Conservation (phyloP, 2,113 vertebrate genomes). For the Clarias gariepinus region DNA sequence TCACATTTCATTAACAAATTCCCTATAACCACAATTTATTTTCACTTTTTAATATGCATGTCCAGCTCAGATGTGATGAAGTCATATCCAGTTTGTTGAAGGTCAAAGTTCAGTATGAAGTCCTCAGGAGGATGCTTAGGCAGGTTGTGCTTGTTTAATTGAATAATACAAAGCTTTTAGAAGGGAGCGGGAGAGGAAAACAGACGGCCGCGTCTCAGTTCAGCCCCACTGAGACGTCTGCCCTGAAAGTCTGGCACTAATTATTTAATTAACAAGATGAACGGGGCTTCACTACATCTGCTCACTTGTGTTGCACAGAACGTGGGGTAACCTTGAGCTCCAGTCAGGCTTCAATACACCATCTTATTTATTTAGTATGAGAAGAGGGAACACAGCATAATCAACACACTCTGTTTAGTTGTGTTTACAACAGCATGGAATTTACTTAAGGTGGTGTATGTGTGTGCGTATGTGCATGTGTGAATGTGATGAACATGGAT, state of each 20-base stretch:
- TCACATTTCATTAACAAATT: neutral
- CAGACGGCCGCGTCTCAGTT: slow-evolving; percentile 65
- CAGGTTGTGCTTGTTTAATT: slow-evolving; percentile 69
- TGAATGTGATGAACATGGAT: neutral
- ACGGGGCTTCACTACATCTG: slow-evolving; percentile 70
- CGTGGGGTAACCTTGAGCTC: slow-evolving; percentile 69
- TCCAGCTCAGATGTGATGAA: slow-evolving; percentile 30
- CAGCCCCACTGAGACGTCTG: slow-evolving; percentile 62
- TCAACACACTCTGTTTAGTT: slow-evolving; percentile 1
- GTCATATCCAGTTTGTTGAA: slow-evolving; percentile 40
- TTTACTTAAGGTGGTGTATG: neutral
- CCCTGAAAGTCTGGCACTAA: slow-evolving; percentile 69
- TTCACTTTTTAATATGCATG: neutral
- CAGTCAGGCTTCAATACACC: slow-evolving; percentile 56
- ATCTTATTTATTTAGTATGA: slow-evolving; percentile 49
- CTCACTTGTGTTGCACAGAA: slow-evolving; percentile 63
- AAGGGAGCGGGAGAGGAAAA: slow-evolving; percentile 66
- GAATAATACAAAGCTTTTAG: slow-evolving; percentile 64
- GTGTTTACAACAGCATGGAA: neutral
- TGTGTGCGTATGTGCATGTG: neutral
- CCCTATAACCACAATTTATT: neutral
- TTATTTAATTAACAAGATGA: slow-evolving; percentile 74
- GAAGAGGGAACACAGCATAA: slow-evolving; percentile 14
- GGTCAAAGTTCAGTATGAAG: slow-evolving; percentile 30
- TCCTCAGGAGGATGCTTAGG: slow-evolving; percentile 55